These are phyloP conservation scores for Leucophenga varia DNA, from an alignment of 1,140 invertebrate genomes.

Conservation along the genomic window DNA sequence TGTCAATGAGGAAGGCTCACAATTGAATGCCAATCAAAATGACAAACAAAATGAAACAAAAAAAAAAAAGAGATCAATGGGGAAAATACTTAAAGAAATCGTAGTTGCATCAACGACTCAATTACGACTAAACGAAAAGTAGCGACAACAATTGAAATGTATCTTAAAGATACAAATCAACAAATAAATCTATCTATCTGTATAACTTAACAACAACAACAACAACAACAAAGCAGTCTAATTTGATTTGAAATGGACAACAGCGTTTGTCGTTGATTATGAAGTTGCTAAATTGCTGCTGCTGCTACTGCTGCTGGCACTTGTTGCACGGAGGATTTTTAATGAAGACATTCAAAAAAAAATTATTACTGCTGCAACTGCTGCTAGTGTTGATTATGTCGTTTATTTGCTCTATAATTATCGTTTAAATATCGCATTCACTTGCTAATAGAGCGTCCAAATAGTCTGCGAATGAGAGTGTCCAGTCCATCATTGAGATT, in stretches of 20 bases:
- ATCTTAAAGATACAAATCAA: constrained; percentile 7
- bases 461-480: constrained; percentile 10
- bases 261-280: no score
- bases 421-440: constrained; percentile 37
- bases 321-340: no score
- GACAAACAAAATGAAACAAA: constrained; percentile 33
- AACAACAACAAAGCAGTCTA: neutral
- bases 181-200: no score
- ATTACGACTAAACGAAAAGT: no score
- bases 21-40: constrained; percentile 50
- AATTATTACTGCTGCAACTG: no score
- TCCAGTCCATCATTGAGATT: constrained; percentile 3
- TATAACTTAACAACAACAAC: neutral
- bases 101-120: constrained; percentile 3
- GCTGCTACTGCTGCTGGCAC: constrained; percentile 14
- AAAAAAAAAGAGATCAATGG: constrained; percentile 11
- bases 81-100: constrained; percentile 29
- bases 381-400: neutral
- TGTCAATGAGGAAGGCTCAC: constrained; percentile 41
- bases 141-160: constrained; percentile 26
- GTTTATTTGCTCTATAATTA: constrained; percentile 29
- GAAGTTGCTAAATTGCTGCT: no score
- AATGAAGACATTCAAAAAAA: constrained; percentile 36
- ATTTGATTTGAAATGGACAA: no score
- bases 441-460: constrained; percentile 36